Evolutionary conservation across 2,888 invertebrate species (phyloP).

Genomic region (Adela reaumurella): DNA sequence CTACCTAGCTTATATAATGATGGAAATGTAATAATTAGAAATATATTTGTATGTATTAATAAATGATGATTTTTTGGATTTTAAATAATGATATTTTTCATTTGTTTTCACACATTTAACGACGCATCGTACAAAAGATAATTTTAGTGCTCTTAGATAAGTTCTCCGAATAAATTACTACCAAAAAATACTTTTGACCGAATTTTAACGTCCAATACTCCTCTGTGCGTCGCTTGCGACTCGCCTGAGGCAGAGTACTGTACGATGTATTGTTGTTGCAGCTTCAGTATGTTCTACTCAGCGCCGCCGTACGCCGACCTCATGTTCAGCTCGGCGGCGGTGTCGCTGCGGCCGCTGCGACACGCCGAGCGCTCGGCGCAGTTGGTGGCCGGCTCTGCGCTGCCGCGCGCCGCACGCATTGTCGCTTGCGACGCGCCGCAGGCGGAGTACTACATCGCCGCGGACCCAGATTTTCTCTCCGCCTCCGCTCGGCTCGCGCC

Average conservation of each 20-base stretch:
- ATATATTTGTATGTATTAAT: background rate
- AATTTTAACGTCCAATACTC: too few species aligned
- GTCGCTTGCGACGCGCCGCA: slow-evolving; percentile 47
- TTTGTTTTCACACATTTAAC: too few species aligned
- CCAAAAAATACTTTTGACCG: too few species aligned
- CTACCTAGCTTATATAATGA: too few species aligned
- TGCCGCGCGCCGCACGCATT: slow-evolving; percentile 35
- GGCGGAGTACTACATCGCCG: slow-evolving; percentile 34
- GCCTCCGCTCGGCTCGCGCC: slow-evolving; percentile 12
- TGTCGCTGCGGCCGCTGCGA: slow-evolving; percentile 62
- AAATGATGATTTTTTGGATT: background rate
- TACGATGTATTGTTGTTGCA: too few species aligned
- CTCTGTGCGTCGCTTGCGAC: too few species aligned
- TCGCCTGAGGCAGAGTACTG: too few species aligned
- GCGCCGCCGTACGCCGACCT: slow-evolving; percentile 82
- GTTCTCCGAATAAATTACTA: too few species aligned
- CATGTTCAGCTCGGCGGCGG: slow-evolving; percentile 92
- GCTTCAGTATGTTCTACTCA: slow-evolving; percentile 94
- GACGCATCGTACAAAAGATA: too few species aligned
- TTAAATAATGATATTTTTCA: background rate
- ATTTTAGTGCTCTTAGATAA: too few species aligned
- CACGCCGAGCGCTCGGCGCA: slow-evolving; percentile 65
- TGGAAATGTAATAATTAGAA: background rate
- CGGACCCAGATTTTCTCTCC: slow-evolving; percentile 39
- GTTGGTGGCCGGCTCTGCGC: slow-evolving; percentile 30